Evolutionary conservation across 1,140 invertebrate genomes (phyloP).

Genomic region (Pseudomyrmex pallidus): DNA sequence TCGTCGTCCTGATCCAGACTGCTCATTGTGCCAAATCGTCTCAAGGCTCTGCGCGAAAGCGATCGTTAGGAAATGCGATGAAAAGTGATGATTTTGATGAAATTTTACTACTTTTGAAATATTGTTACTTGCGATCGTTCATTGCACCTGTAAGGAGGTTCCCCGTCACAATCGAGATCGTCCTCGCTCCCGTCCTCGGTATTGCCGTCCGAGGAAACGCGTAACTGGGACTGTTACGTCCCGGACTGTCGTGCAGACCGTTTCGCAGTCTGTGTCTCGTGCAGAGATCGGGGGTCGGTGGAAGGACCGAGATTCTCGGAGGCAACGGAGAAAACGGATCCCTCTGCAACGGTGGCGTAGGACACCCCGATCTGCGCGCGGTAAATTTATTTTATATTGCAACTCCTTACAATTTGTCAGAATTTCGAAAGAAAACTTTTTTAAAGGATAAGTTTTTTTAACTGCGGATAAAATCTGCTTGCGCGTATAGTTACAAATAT

Average conservation of each 20-base stretch:
- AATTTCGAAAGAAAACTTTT: too few relatives aligned
- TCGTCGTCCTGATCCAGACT: slow-evolving; percentile 88
- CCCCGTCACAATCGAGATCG: slow-evolving; percentile 83
- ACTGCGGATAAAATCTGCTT: too few relatives aligned
- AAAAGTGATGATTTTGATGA: neutral
- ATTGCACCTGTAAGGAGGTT: slow-evolving; percentile 84
- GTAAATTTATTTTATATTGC: neutral
- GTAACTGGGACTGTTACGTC: slow-evolving; percentile 80
- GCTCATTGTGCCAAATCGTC: slow-evolving; percentile 90
- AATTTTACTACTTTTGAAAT: neutral
- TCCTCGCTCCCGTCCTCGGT: slow-evolving; percentile 84
- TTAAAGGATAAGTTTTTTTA: too few relatives aligned
- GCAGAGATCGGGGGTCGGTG: slow-evolving; percentile 89
- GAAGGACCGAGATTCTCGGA: slow-evolving; percentile 90
- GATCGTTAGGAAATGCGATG: neutral
- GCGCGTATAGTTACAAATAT: too few relatives aligned
- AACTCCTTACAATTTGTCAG: too few relatives aligned
- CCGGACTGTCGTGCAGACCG: slow-evolving; percentile 79
- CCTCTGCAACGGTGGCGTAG: slow-evolving; percentile 79
- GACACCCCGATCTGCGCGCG: slow-evolving; percentile 81
- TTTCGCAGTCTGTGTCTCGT: slow-evolving; percentile 79
- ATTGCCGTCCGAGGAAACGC: slow-evolving; percentile 81
- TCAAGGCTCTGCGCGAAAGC: slow-evolving; percentile 81
- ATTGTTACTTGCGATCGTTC: neutral
- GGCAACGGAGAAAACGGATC: slow-evolving; percentile 85